These are phyloP conservation scores for Tipula unca DNA, from an alignment of 2,888 invertebrate species.

Conservation along the genomic window DNA sequence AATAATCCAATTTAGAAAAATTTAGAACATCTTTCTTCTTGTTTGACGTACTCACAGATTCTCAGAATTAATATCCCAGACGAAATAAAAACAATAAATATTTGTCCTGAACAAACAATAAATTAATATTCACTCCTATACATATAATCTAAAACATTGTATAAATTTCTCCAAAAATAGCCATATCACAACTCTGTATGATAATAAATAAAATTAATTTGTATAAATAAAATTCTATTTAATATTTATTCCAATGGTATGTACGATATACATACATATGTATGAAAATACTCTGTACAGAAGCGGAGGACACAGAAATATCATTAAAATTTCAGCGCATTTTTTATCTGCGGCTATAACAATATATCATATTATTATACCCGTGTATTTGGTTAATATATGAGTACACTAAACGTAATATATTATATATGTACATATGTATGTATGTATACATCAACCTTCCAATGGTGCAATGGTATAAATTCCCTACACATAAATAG, in stretches of 20 bases:
- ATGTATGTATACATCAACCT: not conserved
- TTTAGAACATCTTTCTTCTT: not conserved
- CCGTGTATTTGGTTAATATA: not conserved
- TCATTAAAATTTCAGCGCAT: not conserved
- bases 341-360: not conserved
- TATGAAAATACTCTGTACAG: not conserved
- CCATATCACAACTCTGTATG: not conserved
- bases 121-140: no score
- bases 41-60: not conserved
- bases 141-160: no score
- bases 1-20: not conserved
- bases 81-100: not conserved
- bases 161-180: no score
- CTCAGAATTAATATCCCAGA: not conserved
- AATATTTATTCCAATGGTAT: not conserved
- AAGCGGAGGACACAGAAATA: not conserved
- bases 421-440: not conserved
- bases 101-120: no score
- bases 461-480: not conserved
- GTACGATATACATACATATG: not conserved
- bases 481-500: not conserved
- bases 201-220: not conserved
- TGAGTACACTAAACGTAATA: not conserved
- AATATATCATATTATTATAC: not conserved
- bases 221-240: not conserved